Percentiles rank a stretch among this genome's conserved stretches.
phyloP scores from a whole-genome alignment of 1,140 invertebrate genomes.

The Polypedilum vanderplanki region DNA sequence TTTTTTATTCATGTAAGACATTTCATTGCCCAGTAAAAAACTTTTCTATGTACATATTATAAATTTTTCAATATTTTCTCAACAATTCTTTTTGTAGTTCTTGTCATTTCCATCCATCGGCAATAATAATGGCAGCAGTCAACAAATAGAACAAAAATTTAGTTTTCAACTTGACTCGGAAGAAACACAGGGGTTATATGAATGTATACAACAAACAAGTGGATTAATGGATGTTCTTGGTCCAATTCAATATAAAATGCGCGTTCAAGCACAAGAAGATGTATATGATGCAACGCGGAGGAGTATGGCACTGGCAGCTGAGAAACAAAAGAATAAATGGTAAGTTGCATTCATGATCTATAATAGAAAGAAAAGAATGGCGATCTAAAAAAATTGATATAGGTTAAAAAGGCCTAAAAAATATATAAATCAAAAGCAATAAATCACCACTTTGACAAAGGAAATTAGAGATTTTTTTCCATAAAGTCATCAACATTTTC shows the following conservation, averaged over 20 bases:
- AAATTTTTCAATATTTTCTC: constrained; percentile 5
- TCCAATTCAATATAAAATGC: constrained; percentile 73
- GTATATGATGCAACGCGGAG: constrained; percentile 84
- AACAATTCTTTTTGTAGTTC: constrained; percentile 27
- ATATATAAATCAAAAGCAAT: neutral
- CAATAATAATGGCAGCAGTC: constrained; percentile 31
- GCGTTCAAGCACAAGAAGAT: constrained; percentile 88
- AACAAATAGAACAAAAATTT: constrained; percentile 36
- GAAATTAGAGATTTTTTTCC: neutral
- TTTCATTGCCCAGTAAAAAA: neutral
- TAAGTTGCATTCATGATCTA: constrained; percentile 43
- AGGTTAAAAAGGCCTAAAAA: neutral
- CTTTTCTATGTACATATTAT: neutral
- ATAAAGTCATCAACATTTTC: constrained; percentile 4
- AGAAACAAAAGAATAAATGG: constrained; percentile 89
- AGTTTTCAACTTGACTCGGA: constrained; percentile 42
- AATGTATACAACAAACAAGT: constrained; percentile 72
- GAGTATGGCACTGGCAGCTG: constrained; percentile 80
- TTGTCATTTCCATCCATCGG: constrained; percentile 30
- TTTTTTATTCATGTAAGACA: neutral
- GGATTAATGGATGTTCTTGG: constrained; percentile 71
- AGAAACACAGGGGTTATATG: constrained; percentile 66
- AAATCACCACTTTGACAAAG: neutral
- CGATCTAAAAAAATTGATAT: neutral
- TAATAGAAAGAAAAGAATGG: neutral